Base-by-base conservation (phyloP, 2,113 vertebrate species). In the Galeopterus variegatus region DNA sequence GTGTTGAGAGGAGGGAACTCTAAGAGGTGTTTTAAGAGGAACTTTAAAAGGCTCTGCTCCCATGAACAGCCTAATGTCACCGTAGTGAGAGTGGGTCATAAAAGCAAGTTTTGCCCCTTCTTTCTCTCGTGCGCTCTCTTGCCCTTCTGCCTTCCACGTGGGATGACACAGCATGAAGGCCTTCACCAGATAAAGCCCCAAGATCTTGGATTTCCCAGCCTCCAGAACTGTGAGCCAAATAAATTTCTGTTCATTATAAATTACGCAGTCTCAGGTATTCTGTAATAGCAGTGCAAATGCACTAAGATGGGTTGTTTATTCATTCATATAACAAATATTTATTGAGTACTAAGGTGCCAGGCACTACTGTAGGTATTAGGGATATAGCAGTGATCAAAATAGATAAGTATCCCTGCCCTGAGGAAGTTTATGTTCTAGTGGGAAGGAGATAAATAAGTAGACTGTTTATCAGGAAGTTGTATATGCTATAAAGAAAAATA, bases 401-500 rank as follows among this genome's bases (percentile, higher is more conserved):
- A 77, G 62, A 83, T 4, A 81, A 36, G 24, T n/a, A 90, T 12
- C 33, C 33, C 18, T 91, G 31, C n/a, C 62, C 19, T n/a, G 5
- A 21, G 73, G 65, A 73, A 69, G 13, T 81, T 54, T 81, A 41
- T 45, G 19, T 87, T 93, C 56, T 36, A 36, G 19, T 52, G 58
- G 65, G 36, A 81, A 93, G 69, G 33, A 88, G 14, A 31, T 75
- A 80, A 50, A 65, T 41, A 56, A 58, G 10, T 45, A 75, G 54
- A 64, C n/a, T 50, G 8, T 64, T 76, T 79, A 31, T 77, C 50
- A 75, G 64, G 84, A 95, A 92, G 45, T 90, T 56, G 33, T 56
- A 52, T n/a, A 48, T 85, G 2, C 19, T 77, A 21, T 73, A 65
- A 62, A 90, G 65, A 88, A 91, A 92, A 87, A 89, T 24, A 69